A percentile compares a stretch with the other conserved stretches of the same genome.
Evolutionary conservation across 1,140 invertebrate genomes (phyloP).

Genomic region (Plodia interpunctella): DNA sequence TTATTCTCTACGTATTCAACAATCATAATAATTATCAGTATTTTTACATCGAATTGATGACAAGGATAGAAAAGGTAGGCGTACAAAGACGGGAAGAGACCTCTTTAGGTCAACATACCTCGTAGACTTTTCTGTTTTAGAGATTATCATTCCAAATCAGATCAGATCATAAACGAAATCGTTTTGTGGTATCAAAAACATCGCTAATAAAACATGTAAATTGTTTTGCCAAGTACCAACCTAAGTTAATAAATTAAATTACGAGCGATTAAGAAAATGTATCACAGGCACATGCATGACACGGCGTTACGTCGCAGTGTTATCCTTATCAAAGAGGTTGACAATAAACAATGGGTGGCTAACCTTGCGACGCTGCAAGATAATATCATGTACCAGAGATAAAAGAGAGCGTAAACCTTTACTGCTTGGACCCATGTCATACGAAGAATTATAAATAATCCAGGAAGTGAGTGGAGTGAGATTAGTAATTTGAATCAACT

Average conservation of each 20-base stretch:
- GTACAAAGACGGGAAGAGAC: too few species aligned
- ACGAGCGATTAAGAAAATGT: neutral
- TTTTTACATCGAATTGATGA: too few species aligned
- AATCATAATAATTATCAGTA: too few species aligned
- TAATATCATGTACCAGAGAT: conserved; percentile 26
- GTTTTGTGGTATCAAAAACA: neutral
- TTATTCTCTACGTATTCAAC: too few species aligned
- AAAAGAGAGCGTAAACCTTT: conserved; percentile 16
- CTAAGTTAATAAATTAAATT: conserved; percentile 9
- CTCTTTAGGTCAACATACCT: too few species aligned
- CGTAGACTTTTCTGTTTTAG: too few species aligned
- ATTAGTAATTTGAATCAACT: neutral
- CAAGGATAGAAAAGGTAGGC: too few species aligned
- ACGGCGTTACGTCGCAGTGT: conserved; percentile 19
- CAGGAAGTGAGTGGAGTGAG: neutral
- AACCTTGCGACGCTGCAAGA: conserved; percentile 45
- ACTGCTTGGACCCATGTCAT: neutral
- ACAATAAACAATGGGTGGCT: conserved; percentile 55
- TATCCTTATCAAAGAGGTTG: conserved; percentile 43
- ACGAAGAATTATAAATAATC: neutral
- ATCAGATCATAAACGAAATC: too few species aligned
- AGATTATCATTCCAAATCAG: too few species aligned
- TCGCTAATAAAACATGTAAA: neutral
- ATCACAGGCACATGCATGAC: conserved; percentile 2
- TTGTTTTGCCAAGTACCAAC: too few species aligned